phyloP scores from a whole-genome alignment of 2,888 invertebrate species.

The Geophilus truncorum region DNA sequence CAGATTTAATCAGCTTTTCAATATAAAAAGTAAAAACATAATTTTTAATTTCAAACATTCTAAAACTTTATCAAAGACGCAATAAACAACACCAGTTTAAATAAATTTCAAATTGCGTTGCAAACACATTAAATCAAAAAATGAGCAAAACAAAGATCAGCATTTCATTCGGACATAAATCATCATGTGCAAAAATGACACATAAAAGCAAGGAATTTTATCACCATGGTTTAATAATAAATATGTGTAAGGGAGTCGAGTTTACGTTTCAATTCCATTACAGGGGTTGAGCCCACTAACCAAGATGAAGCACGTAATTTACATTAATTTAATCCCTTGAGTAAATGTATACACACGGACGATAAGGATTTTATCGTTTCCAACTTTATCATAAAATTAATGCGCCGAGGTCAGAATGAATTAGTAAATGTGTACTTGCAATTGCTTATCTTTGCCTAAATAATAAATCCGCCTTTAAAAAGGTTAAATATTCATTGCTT shows the following conservation, averaged over 20 bases:
- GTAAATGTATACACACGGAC: background rate
- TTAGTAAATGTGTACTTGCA: background rate
- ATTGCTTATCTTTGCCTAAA: background rate
- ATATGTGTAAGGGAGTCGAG: background rate
- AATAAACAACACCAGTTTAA: no score
- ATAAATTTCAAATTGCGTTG: no score
- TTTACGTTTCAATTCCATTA: background rate
- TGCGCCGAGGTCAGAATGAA: constrained; percentile 23
- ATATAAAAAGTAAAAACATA: no score
- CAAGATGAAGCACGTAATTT: background rate
- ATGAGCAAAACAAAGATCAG: background rate
- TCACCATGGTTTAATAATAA: background rate
- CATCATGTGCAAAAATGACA: background rate
- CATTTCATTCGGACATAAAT: background rate
- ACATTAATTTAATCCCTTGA: background rate
- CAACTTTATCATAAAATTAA: background rate
- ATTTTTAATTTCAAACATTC: no score
- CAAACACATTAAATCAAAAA: background rate
- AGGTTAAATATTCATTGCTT: no score
- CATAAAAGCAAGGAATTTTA: background rate
- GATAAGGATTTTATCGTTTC: background rate
- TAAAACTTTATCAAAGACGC: no score
- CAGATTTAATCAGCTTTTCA: no score
- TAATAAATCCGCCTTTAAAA: background rate
- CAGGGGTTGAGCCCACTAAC: background rate